phyloP scores from a whole-genome alignment of 2,888 invertebrate genomes.

The Parapristionchus giblindavisi region DNA sequence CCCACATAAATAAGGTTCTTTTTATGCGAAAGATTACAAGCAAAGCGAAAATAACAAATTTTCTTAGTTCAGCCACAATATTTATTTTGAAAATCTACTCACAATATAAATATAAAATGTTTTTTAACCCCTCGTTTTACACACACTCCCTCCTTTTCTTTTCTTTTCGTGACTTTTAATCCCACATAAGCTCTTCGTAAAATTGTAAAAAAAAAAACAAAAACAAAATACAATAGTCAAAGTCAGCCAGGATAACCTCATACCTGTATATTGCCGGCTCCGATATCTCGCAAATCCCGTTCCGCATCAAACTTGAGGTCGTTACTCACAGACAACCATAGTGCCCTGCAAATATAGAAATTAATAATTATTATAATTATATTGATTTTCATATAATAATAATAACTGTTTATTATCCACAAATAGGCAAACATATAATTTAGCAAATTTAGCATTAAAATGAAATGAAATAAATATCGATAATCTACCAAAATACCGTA shows the following conservation, averaged over 20 bases:
- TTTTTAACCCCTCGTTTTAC: too few species aligned
- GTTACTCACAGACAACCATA: constrained; percentile 85
- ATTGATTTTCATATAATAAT: not conserved
- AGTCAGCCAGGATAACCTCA: too few species aligned
- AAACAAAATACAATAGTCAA: too few species aligned
- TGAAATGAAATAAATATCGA: not conserved
- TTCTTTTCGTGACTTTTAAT: not conserved
- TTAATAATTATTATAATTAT: not conserved
- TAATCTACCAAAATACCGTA: not conserved
- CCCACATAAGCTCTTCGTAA: not conserved
- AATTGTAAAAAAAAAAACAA: too few species aligned
- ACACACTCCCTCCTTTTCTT: too few species aligned
- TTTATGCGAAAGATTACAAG: too few species aligned
- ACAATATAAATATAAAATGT: too few species aligned
- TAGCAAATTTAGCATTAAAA: not conserved
- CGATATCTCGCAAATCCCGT: constrained; percentile 92
- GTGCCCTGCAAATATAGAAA: constrained; percentile 35
- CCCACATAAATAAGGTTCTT: too few species aligned
- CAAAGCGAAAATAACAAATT: too few species aligned
- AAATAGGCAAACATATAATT: not conserved
- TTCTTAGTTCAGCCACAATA: too few species aligned
- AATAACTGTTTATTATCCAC: too few species aligned
- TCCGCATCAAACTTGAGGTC: constrained; percentile 98
- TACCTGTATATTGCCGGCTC: constrained; percentile 81
- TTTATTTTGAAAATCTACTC: too few species aligned